phyloP scores from a whole-genome alignment of 2,888 invertebrate genomes.

The Glomeris marginata region DNA sequence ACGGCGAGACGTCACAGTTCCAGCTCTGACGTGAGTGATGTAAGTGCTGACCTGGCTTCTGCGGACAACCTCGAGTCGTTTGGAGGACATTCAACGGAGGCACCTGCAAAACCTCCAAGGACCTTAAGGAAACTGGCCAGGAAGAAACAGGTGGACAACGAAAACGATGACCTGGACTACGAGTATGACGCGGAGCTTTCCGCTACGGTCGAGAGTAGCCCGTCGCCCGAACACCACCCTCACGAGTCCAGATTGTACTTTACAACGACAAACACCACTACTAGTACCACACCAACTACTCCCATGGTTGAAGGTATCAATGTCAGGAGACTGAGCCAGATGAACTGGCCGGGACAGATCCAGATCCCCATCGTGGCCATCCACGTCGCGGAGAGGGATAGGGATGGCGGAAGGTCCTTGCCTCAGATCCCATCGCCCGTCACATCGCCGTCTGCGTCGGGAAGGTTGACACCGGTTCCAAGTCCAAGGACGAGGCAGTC shows the following conservation, averaged over 20 bases:
- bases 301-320: too few relatives aligned
- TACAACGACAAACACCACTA: too few relatives aligned
- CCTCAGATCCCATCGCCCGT: slow-evolving; percentile 5
- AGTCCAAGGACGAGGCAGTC: slow-evolving; percentile 10
- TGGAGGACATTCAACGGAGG: not conserved
- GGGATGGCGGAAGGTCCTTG: slow-evolving; percentile 3
- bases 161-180: slow-evolving; percentile 8
- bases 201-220: slow-evolving; percentile 9
- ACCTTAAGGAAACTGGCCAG: slow-evolving; percentile 5
- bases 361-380: slow-evolving; percentile 7
- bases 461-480: not conserved
- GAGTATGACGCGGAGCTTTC: slow-evolving; percentile 10
- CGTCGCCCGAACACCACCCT: slow-evolving; percentile 4
- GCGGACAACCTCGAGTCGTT: not conserved
- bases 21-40: slow-evolving; percentile 15
- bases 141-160: slow-evolving; percentile 7
- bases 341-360: slow-evolving; percentile 1
- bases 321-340: too few relatives aligned
- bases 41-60: slow-evolving; percentile 7
- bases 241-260: too few relatives aligned
- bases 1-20: slow-evolving; percentile 9
- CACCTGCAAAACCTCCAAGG: not conserved
- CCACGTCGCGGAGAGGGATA: slow-evolving; percentile 1
- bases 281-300: too few relatives aligned
- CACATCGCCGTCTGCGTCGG: not conserved